Percentiles rank a stretch among this genome's conserved stretches.
Evolutionary conservation across 1,140 invertebrate species (phyloP).

Genomic region (Drosophila bocki): DNA sequence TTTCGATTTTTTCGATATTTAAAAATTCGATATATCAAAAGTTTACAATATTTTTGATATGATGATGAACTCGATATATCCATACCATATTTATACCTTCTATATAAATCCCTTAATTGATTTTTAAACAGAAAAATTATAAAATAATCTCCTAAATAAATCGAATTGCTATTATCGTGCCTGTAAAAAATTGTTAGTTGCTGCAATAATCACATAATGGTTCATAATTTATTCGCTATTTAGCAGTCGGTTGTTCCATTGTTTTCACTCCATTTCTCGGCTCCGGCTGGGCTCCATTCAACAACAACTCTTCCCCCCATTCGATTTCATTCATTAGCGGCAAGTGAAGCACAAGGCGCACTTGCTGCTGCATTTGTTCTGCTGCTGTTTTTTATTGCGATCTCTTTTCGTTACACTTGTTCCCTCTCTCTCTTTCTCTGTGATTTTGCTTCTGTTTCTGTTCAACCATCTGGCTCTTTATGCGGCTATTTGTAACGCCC

Average conservation of each 20-base stretch:
- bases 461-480: slow-evolving; percentile 14
- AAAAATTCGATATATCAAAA: neutral
- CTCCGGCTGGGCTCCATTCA: slow-evolving; percentile 32
- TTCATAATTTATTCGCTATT: neutral
- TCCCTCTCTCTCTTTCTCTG: neutral
- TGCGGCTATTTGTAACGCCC: slow-evolving; percentile 42
- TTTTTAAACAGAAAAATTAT: too few species aligned
- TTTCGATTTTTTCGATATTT: neutral
- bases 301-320: neutral
- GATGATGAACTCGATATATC: neutral
- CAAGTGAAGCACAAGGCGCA: slow-evolving; percentile 19
- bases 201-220: neutral
- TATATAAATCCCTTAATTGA: neutral
- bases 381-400: slow-evolving; percentile 11
- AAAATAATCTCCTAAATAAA: neutral
- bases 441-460: slow-evolving; percentile 6
- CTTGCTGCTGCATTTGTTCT: slow-evolving; percentile 32
- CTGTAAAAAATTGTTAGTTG: neutral
- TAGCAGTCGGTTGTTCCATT: slow-evolving; percentile 12
- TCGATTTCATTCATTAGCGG: slow-evolving; percentile 45
- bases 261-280: slow-evolving; percentile 44
- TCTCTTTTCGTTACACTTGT: slow-evolving; percentile 20
- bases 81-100: neutral
- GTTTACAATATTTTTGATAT: neutral
- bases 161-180: neutral